Evolutionary conservation across 1,140 invertebrate genomes (phyloP), one percentile per base, ranked within the genome.

Genomic region (Belonocnema kinseyi): DNA sequence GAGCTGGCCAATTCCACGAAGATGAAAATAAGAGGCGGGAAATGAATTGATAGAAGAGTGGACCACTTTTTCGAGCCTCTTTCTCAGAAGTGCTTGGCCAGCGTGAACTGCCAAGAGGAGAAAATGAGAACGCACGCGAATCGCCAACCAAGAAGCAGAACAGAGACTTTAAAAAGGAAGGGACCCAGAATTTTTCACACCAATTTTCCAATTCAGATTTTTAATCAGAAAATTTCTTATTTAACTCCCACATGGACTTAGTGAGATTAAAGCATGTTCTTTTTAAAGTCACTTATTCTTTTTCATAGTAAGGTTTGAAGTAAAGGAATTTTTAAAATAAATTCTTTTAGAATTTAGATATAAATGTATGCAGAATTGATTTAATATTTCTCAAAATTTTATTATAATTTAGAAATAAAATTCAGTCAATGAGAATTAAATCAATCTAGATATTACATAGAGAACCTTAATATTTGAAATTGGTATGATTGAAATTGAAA

Each of bases 21-120:
- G 26, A 46, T 66, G 61, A 66, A 66, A 66, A 66, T 66, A n/a
- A 66, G 61, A 66, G 61, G 61, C 33, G 61, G 61, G n/a, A 66
- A 66, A 66, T 40, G 26, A 66, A 66, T 66, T 66, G 61, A 66
- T 46, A 16, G 61, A n/a, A 40, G 14, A 66, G 61, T 66, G 33
- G 13, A n/a, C 3, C 26, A 66, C 33, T 46, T 66, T 66, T 40
- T 66, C 40, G 61, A 40, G 33, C 61, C 61, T 66, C 26, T 26
- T 40, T 66, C 61, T 46, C 61, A 66, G 61, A 66, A 66, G 26
- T n/a, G 16, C 61, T 21, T 33, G 61, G 26, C 13, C 61, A 66
- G 13, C 16, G 40, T 66, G 13, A 66, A 66, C 61, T 66, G 61
- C 33, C 26, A 46, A 46, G 14, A 66, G 33, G 61, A n/a, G n/a